These are phyloP conservation scores for Calliphora vomitoria DNA, from an alignment of 2,888 invertebrate species.

Conservation along the genomic window DNA sequence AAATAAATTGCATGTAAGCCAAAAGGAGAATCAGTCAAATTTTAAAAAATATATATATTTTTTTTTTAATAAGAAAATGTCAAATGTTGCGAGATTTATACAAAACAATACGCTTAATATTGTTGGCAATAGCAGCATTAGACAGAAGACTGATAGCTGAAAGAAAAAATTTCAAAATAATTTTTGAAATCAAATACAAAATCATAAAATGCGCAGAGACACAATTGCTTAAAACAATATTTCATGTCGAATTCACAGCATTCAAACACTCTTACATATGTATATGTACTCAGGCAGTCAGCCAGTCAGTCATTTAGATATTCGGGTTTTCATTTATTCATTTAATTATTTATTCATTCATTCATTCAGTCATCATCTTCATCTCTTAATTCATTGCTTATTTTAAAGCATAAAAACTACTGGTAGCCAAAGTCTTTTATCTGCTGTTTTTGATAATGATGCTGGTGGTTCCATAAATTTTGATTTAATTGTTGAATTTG, in stretches of 20 bases:
- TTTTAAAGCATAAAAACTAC: not conserved
- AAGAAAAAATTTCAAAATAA: conserved; percentile 9
- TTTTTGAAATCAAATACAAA: not conserved
- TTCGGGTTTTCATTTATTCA: not conserved
- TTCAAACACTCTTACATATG: not conserved
- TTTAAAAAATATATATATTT: too few relatives aligned
- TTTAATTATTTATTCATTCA: not conserved
- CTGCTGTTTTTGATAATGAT: not conserved
- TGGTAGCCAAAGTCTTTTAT: not conserved
- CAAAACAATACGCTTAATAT: conserved; percentile 42
- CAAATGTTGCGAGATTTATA: conserved; percentile 48
- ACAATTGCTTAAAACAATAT: conserved; percentile 7
- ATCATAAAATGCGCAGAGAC: conserved; percentile 7
- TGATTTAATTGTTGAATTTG: too few relatives aligned
- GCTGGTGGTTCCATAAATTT: not conserved
- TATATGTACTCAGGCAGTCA: not conserved
- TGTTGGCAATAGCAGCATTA: not conserved
- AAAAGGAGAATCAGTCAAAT: not conserved
- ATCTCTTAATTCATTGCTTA: not conserved
- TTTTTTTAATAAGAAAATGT: conserved; percentile 52
- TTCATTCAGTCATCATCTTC: not conserved
- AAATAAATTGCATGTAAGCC: too few relatives aligned
- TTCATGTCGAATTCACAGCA: not conserved
- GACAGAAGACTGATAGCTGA: conserved; percentile 17
- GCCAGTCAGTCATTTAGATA: not conserved